Evolutionary conservation across 2,113 vertebrate species (phyloP).

Genomic region (Talpa occidentalis): DNA sequence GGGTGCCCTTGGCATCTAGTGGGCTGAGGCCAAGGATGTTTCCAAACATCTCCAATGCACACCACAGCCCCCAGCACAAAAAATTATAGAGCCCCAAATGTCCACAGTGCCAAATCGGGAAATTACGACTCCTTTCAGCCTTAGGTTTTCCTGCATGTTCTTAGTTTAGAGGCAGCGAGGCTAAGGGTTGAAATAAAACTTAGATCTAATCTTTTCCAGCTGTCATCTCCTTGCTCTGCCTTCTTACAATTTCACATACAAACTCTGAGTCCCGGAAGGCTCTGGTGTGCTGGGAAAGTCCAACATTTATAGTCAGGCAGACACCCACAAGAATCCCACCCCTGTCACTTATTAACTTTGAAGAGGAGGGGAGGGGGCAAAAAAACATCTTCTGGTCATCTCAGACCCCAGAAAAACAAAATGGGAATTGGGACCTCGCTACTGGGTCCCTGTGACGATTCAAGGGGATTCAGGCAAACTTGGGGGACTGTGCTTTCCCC

Average conservation of each 20-base stretch:
- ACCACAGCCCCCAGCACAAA: too few relatives aligned
- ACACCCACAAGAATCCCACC: background rate
- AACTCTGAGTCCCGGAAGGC: background rate
- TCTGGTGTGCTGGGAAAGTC: background rate
- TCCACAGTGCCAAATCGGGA: background rate
- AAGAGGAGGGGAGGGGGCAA: accelerated
- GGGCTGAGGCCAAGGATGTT: too few relatives aligned
- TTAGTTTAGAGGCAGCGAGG: background rate
- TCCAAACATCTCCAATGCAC: background rate
- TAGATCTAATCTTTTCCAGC: background rate
- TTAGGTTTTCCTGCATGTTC: background rate
- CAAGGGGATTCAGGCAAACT: background rate
- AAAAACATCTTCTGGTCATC: background rate
- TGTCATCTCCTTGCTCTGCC: background rate
- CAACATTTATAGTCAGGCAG: background rate
- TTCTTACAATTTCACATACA: background rate
- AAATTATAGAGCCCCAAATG: too few relatives aligned
- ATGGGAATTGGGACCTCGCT: background rate
- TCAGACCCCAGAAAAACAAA: background rate
- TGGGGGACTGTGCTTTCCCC: background rate
- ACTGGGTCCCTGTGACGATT: background rate
- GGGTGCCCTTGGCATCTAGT: accelerated
- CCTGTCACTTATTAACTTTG: background rate
- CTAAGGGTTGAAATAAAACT: background rate
- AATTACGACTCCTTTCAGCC: too few relatives aligned